Evolutionary conservation across 2,888 invertebrate genomes (phyloP).

Genomic region (Meta bourneti): DNA sequence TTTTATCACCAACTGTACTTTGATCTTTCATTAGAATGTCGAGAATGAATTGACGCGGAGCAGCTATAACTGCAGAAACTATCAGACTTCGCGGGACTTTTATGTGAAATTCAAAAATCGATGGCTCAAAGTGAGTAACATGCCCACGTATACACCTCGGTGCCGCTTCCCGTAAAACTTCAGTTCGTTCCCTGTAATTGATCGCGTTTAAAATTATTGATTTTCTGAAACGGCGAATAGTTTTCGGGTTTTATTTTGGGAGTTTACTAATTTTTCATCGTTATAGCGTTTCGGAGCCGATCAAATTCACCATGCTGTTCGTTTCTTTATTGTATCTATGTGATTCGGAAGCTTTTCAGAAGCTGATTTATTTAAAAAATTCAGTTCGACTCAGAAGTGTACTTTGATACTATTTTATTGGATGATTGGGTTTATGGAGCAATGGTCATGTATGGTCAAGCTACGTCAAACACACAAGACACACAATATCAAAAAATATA

Average conservation of each 20-base stretch:
- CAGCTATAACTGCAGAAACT: background rate
- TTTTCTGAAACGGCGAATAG: background rate
- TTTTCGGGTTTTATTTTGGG: background rate
- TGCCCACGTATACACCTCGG: background rate
- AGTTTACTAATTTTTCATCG: background rate
- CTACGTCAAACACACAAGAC: too few species aligned
- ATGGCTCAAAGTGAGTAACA: background rate
- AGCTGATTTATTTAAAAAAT: too few species aligned
- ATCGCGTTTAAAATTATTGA: background rate
- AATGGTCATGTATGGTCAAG: too few species aligned
- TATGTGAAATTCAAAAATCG: background rate
- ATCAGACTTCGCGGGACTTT: background rate
- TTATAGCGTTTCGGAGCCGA: background rate
- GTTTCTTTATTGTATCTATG: too few species aligned
- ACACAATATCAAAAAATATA: too few species aligned
- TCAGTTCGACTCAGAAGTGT: too few species aligned
- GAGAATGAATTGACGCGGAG: background rate
- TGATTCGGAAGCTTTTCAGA: too few species aligned
- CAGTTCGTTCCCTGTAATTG: background rate
- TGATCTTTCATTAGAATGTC: background rate
- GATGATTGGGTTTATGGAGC: too few species aligned
- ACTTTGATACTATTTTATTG: too few species aligned
- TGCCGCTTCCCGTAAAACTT: background rate
- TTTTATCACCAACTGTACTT: background rate
- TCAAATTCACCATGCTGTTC: background rate